These are phyloP conservation scores for Antheraea pernyi DNA, from an alignment of 1,140 invertebrate species.

Conservation along the genomic window DNA sequence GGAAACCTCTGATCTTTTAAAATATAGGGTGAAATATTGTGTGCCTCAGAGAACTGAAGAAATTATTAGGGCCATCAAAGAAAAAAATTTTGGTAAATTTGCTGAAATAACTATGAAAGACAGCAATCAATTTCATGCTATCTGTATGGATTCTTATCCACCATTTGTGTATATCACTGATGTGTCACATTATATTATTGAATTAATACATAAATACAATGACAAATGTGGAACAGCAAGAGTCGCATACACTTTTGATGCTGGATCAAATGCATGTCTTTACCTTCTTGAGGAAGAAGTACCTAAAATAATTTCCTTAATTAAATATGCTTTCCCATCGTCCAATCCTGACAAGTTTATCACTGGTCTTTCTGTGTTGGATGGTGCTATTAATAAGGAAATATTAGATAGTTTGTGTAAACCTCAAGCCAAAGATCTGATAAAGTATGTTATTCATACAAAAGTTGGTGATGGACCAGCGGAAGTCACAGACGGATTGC, in stretches of 20 bases:
- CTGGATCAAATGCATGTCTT: conserved; percentile 97
- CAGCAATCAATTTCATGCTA: conserved; percentile 98
- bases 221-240: conserved; percentile 80
- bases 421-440: conserved; percentile 75
- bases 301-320: conserved; percentile 81
- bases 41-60: conserved; percentile 86
- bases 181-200: conserved; percentile 88
- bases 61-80: conserved; percentile 89
- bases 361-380: conserved; percentile 39
- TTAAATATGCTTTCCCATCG: conserved; percentile 88
- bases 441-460: conserved; percentile 93
- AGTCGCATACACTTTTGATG: conserved; percentile 98
- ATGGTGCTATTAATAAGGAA: conserved; percentile 40
- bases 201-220: conserved; percentile 93
- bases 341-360: conserved; percentile 55
- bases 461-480: conserved; percentile 87
- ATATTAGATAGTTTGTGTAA: conserved; percentile 52
- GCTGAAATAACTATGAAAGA: conserved; percentile 98
- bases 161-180: conserved; percentile 96
- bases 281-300: conserved; percentile 91
- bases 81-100: conserved; percentile 92
- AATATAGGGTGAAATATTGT: conserved; percentile 85
- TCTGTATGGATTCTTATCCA: conserved; percentile 96
- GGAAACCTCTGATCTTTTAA: conserved; percentile 91
- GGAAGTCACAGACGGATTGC: conserved; percentile 74